phyloP scores from a whole-genome alignment of 1,140 invertebrate species.

The Bombus picipes region DNA sequence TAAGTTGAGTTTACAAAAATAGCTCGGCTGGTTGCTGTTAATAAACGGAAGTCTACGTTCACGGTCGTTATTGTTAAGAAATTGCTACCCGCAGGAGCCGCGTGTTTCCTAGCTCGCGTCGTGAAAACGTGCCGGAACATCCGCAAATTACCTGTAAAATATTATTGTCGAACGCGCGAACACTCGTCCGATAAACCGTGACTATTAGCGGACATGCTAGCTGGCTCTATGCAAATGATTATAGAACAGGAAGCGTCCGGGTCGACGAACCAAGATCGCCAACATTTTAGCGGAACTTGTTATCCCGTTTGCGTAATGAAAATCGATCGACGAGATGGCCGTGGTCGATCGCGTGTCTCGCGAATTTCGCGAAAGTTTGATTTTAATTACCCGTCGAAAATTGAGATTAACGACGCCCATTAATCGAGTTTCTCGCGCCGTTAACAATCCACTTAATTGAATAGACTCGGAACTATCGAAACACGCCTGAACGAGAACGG shows the following conservation, averaged over 20 bases:
- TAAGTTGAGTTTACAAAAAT: background rate
- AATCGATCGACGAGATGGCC: constrained; percentile 13
- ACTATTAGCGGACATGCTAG: background rate
- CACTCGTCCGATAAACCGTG: constrained; percentile 9
- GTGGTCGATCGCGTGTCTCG: constrained; percentile 7
- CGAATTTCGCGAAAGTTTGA: constrained; percentile 11
- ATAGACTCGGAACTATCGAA: background rate
- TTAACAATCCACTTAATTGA: constrained; percentile 22
- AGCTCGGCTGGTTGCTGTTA: background rate
- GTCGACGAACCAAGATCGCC: constrained; percentile 36
- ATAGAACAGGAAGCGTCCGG: constrained; percentile 17
- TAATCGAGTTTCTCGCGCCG: background rate
- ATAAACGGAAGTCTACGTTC: constrained; percentile 19
- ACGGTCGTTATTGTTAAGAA: background rate
- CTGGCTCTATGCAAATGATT: constrained; percentile 21
- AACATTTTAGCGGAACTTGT: constrained; percentile 35
- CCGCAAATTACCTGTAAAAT: constrained; percentile 40
- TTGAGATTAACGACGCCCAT: constrained; percentile 10
- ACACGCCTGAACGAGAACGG: background rate
- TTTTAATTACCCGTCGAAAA: constrained; percentile 45
- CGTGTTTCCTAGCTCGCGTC: background rate
- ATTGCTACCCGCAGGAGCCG: background rate
- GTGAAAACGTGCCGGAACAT: constrained; percentile 22
- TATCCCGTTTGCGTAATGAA: constrained; percentile 27
- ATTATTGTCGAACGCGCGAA: background rate